Evolutionary conservation across 2,113 vertebrate genomes (phyloP), one percentile per base, ranked within the genome.

Genomic region (Ancistrus triradiatus): DNA sequence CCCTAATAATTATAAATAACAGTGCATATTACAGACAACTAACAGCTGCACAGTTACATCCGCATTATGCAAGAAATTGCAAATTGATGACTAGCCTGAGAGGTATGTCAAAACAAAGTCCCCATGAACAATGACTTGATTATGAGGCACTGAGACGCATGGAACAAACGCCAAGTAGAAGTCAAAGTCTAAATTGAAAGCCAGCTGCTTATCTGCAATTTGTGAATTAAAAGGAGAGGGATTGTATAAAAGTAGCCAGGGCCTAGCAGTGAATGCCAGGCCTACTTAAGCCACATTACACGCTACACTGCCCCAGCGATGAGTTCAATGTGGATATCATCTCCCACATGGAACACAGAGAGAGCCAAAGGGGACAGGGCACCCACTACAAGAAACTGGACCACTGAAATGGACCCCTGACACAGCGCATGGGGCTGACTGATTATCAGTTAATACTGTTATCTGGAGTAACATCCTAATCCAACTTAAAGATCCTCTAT

Each of bases 271-370:
- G 76, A 84, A 86, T 84, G 87, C 87, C 87, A 87, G 84, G 85
- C 84, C 82, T 85, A 82, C 87, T 88, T 86, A 86, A 85, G 81
- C 78, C 81, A 81, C 83, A 86, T 87, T 84, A 87, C 84, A 88
- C 82, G 85, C 84, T 86, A 87, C 85, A 86, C 84, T 87, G 84
- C 87, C 80, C 81, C 75, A 55, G 72, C 84, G 84, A 86, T 85
- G 85, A 87, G 86, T 86, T 85, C 84, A 87, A 83, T 85, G 84
- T 86, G 85, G 84, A 87, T 83, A 86, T 85, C 79, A 87, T 86
- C 85, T 86, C 65, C 77, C 52, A 66, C 43, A 58, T 33, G 9
- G 53, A 80, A 86, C 76, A 77, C 80, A 84, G 81, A 80, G 84
- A 74, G 74, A 81, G 82, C 77, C 33, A 48, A 57, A 47, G 43